A percentile compares a stretch with the other conserved stretches of the same genome.
phyloP scores from a whole-genome alignment of 2,113 vertebrate species.

The Leucoraja erinaceus region DNA sequence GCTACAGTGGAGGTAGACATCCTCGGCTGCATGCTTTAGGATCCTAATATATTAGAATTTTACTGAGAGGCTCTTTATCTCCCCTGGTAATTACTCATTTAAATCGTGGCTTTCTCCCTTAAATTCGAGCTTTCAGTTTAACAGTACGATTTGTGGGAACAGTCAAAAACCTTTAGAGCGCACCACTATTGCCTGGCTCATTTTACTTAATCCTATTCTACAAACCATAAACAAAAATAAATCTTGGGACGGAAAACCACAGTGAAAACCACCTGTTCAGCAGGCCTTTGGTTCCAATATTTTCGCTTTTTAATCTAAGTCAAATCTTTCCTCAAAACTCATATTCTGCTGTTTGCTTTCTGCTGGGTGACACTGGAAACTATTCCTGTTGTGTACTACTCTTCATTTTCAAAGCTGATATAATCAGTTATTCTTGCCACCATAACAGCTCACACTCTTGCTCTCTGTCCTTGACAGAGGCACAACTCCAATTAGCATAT shows the following conservation, averaged over 20 bases:
- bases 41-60: neutral
- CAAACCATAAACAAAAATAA: neutral
- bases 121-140: neutral
- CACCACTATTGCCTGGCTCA: neutral
- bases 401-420: neutral
- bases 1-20: neutral
- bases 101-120: neutral
- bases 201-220: neutral
- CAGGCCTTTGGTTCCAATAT: neutral
- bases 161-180: neutral
- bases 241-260: neutral
- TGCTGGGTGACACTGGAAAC: neutral
- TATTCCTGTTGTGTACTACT: too few relatives aligned
- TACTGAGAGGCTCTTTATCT: neutral
- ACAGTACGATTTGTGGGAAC: neutral
- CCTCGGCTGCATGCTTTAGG: neutral
- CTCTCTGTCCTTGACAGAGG: neutral
- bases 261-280: neutral
- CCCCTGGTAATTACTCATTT: neutral
- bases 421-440: neutral
- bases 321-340: neutral
- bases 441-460: neutral
- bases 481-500: neutral
- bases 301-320: neutral
- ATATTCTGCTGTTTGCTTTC: neutral